Conservation (phyloP, 2,797 vertebrate species). For the Muraenolepis orangiensis region DNA sequence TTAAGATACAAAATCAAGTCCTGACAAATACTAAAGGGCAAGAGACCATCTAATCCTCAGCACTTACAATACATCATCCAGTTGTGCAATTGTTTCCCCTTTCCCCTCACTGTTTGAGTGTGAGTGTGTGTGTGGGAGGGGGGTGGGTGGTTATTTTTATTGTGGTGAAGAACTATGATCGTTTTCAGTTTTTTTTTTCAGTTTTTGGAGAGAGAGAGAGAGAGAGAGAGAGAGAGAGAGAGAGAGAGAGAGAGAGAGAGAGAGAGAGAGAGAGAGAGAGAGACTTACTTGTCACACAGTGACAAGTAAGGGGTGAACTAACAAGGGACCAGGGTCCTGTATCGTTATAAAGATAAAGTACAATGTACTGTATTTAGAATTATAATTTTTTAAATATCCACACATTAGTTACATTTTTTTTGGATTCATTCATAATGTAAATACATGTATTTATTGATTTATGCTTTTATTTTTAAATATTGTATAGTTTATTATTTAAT, state of each 20-base stretch:
- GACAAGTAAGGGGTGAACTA: not conserved
- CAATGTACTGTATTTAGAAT: not conserved
- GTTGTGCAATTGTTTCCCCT: conserved; percentile 3
- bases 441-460: not conserved
- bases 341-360: not conserved
- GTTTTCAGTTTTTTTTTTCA: conserved; percentile 42
- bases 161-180: conserved; percentile 46
- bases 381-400: not conserved
- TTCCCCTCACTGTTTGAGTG: conserved; percentile 2
- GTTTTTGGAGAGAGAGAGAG: conserved; percentile 41
- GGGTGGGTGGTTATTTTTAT: too few relatives aligned
- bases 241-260: not conserved
- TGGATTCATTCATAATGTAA: too few relatives aligned
- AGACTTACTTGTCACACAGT: conserved; percentile 25
- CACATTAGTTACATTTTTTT: not conserved
- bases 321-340: not conserved
- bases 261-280: not conserved
- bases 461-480: not conserved
- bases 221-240: conserved; percentile 31
- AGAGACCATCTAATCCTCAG: conserved; percentile 28
- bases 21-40: conserved; percentile 27
- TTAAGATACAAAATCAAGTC: conserved; percentile 18
- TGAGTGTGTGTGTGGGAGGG: too few relatives aligned
- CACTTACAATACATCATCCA: conserved; percentile 30
- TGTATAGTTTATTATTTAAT: not conserved